Conservation (phyloP, 1,140 invertebrate species). For the Anadara kagoshimensis region DNA sequence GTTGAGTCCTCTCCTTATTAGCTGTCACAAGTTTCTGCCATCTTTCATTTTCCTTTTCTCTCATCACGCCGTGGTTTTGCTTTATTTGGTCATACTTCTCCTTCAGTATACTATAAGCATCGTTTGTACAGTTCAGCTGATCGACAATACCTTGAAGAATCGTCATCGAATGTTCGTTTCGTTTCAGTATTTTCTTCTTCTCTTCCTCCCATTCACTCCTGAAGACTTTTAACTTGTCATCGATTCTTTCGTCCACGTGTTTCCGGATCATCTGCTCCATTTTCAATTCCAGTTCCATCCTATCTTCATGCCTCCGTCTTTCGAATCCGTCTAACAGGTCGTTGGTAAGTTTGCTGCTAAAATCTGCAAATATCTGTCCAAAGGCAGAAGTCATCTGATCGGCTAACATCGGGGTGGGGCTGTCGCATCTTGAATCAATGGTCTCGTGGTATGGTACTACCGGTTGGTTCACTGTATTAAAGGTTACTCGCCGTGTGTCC, state of each 20-base stretch:
- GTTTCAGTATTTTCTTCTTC: conserved; percentile 19
- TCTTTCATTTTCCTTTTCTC: conserved; percentile 43
- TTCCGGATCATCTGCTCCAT: conserved; percentile 39
- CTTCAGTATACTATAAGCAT: conserved; percentile 36
- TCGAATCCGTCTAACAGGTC: conserved; percentile 42
- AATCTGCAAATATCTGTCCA: conserved; percentile 43
- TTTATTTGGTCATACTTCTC: conserved; percentile 40
- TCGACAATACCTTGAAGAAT: conserved; percentile 34
- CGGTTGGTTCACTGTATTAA: too few species aligned
- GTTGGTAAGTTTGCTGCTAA: conserved; percentile 40
- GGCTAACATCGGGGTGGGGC: background rate
- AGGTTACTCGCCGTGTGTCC: too few species aligned
- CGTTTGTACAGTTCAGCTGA: conserved; percentile 17
- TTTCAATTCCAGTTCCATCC: conserved; percentile 31
- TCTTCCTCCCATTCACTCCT: conserved; percentile 35
- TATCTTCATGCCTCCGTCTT: conserved; percentile 37
- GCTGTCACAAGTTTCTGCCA: conserved; percentile 25
- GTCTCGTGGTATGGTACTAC: too few species aligned
- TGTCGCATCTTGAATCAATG: too few species aligned
- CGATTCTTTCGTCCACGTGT: conserved; percentile 25
- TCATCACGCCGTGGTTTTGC: conserved; percentile 35
- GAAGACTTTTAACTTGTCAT: conserved; percentile 33
- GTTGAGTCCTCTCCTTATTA: conserved; percentile 34
- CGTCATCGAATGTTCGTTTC: conserved; percentile 27
- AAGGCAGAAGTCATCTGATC: conserved; percentile 35